A percentile compares a stretch with the other conserved stretches of the same genome.
Conservation (phyloP, 92 coral and sea anemone species). For the Palythoa grandiflora region DNA sequence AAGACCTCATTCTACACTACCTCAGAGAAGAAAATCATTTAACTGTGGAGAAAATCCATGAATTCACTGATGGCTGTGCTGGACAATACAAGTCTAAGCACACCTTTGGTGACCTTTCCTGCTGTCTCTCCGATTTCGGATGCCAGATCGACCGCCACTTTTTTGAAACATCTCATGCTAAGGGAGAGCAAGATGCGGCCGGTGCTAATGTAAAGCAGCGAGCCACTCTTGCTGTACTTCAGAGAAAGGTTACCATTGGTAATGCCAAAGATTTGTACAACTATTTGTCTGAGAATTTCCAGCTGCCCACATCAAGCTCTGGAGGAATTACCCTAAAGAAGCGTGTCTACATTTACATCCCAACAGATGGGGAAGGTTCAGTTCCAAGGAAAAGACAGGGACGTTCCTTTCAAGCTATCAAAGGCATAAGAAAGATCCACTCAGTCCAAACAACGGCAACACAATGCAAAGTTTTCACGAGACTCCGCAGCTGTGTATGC, state of each 20-base stretch:
- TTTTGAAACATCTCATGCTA: constrained; percentile 35
- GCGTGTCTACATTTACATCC: constrained; percentile 18
- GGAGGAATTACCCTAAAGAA: constrained; percentile 28
- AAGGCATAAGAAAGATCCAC: constrained; percentile 56
- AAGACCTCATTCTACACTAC: not conserved
- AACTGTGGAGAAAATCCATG: constrained; percentile 8
- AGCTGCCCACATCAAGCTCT: constrained; percentile 26
- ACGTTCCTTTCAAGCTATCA: constrained; percentile 34
- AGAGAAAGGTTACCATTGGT: constrained; percentile 22
- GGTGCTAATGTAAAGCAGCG: constrained; percentile 33
- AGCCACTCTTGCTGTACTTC: constrained; percentile 32
- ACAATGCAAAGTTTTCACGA: constrained; percentile 41
- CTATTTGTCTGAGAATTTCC: constrained; percentile 27
- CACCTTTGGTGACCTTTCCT: constrained; percentile 28
- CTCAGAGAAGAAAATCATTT: constrained; percentile 31
- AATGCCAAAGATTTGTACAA: constrained; percentile 17
- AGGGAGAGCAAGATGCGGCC: constrained; percentile 36
- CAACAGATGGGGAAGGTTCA: constrained; percentile 22
- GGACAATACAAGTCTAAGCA: too few relatives aligned
- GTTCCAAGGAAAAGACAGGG: constrained; percentile 40
- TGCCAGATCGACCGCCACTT: constrained; percentile 28
- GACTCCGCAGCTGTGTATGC: constrained; percentile 37
- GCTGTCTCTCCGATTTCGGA: constrained; percentile 29
- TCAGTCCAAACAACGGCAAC: constrained; percentile 44
- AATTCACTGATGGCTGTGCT: too few relatives aligned